phyloP scores from a whole-genome alignment of 2,888 invertebrate genomes.

The Baronia brevicornis region DNA sequence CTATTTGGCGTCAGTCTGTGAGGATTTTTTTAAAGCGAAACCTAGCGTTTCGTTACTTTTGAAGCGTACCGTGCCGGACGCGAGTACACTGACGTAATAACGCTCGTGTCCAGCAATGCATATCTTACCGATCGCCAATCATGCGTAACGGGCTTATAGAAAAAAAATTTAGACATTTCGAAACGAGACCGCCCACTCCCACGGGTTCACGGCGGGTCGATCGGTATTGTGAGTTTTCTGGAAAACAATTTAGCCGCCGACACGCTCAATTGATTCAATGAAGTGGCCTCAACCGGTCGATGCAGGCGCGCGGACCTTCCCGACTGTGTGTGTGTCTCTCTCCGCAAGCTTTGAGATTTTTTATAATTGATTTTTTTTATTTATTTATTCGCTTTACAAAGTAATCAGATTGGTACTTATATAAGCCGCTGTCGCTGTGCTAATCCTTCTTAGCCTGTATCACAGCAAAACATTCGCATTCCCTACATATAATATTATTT shows the following conservation, averaged over 20 bases:
- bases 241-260: constrained; percentile 51
- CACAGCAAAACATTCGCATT: too few species aligned
- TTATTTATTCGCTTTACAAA: too few species aligned
- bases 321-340: constrained; percentile 1
- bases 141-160: constrained; percentile 20
- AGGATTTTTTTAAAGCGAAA: constrained; percentile 19
- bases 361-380: neutral
- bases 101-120: too few species aligned
- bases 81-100: too few species aligned
- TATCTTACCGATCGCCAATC: constrained; percentile 3
- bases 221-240: constrained; percentile 38
- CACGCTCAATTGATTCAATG: constrained; percentile 57
- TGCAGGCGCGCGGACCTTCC: constrained; percentile 7
- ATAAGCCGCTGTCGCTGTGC: too few species aligned
- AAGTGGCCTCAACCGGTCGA: constrained; percentile 20
- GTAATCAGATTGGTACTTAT: too few species aligned
- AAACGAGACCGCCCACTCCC: constrained; percentile 37
- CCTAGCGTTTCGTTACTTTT: too few species aligned
- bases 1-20: constrained; percentile 15
- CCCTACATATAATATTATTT: too few species aligned
- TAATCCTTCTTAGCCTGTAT: too few species aligned
- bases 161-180: constrained; percentile 23
- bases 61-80: too few species aligned
- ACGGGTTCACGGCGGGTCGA: constrained; percentile 47
- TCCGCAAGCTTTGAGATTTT: neutral